Evolutionary conservation across 2,888 invertebrate genomes (phyloP), one percentile per base, ranked within the genome.

Genomic region (Cantharis lateralis): DNA sequence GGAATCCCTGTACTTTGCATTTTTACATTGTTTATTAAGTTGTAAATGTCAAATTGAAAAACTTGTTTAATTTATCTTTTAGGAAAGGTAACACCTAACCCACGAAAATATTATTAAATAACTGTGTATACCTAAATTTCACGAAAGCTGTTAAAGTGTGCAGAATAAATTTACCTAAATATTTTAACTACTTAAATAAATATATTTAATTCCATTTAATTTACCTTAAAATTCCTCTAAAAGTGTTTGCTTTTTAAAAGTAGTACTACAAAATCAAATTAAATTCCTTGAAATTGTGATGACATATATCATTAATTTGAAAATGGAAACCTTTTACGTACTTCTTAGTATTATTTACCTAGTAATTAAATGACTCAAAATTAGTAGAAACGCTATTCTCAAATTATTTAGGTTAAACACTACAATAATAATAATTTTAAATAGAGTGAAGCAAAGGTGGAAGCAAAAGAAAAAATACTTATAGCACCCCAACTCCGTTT

Each of bases 81-180:
- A 13, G 64, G 64, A 24, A 66, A 66, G 18, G 18, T 66, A 66
- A 66, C 64, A 66, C 64, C 64, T 66, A 48, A 48, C 48, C 64
- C 64, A 66, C 7, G 64, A 66, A 18, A 66, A 20, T 24, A 66
- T 66, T 66, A 66, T 66, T 66, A 66, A 20, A 66, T 66, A 66
- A 66, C 64, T 20, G 64, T 66, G 20, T 66, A 66, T 48, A 48
- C 48, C 48, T 48, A 66, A 66, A 66, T 66, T 66, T 20, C 24
- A 66, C 20, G 24, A n/a, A 66, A 66, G 24, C 24, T 66, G 64
- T 66, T 66, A 66, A 66, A 18, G 64, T 18, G 20, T 24, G 24
- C 20, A 66, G 64, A 66, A 66, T 66, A 66, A 66, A 66, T 66
- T 66, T 66, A 66, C 64, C 64, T 66, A 66, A 18, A 66, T 66